These are phyloP conservation scores for Sialis lutaria DNA, from an alignment of 2,888 invertebrate genomes.

Conservation along the genomic window DNA sequence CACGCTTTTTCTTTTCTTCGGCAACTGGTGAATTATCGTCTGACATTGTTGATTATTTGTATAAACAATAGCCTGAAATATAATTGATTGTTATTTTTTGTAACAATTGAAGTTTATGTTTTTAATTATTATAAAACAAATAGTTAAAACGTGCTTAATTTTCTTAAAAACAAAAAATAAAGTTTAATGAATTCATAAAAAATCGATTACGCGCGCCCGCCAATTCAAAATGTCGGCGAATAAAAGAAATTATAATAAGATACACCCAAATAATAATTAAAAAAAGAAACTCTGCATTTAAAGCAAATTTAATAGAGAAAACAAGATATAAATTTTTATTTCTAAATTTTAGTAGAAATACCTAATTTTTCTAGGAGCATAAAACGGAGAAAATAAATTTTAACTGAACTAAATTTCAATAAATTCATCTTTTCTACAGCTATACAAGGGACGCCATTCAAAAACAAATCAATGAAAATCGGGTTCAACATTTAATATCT, in stretches of 20 bases:
- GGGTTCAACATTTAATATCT: neutral
- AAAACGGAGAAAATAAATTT: too few relatives aligned
- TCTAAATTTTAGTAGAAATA: too few relatives aligned
- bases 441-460: too few relatives aligned
- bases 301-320: too few relatives aligned
- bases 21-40: constrained; percentile 11
- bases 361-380: too few relatives aligned
- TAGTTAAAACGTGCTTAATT: neutral
- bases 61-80: neutral
- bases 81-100: too few relatives aligned
- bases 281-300: neutral
- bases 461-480: too few relatives aligned
- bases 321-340: too few relatives aligned
- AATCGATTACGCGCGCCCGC: constrained; percentile 5
- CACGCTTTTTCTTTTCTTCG: constrained; percentile 13
- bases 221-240: constrained; percentile 6
- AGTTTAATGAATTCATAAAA: neutral
- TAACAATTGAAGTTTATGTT: too few relatives aligned
- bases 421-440: too few relatives aligned
- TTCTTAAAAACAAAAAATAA: neutral
- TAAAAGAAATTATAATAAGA: neutral
- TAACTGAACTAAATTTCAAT: too few relatives aligned
- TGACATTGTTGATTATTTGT: constrained; percentile 9
- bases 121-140: too few relatives aligned
- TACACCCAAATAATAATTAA: constrained; percentile 5